phyloP scores from a whole-genome alignment of 2,888 invertebrate genomes.

The Synanthedon vespiformis region DNA sequence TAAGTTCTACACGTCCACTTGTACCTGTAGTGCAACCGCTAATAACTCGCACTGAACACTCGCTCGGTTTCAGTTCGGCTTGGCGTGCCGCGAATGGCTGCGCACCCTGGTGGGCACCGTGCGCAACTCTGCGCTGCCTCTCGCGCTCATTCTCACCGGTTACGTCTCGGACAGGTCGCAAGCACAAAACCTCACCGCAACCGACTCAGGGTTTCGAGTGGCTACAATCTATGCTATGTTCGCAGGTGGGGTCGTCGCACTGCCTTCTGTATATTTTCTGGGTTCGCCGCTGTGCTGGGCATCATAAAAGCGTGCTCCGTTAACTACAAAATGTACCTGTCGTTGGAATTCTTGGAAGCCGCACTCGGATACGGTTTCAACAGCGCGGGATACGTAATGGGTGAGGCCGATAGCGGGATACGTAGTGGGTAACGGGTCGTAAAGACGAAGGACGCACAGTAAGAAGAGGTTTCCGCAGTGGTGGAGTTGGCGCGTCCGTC shows the following conservation, averaged over 20 bases:
- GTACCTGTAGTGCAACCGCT: not conserved
- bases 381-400: slow-evolving; percentile 62
- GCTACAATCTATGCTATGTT: not conserved
- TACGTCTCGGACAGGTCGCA: slow-evolving; percentile 73
- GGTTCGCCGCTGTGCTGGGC: slow-evolving; percentile 59
- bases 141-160: slow-evolving; percentile 77
- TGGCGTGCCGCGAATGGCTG: slow-evolving; percentile 78
- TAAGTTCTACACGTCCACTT: slow-evolving; percentile 9
- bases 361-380: slow-evolving; percentile 69
- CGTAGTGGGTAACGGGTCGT: too few relatives aligned
- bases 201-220: not conserved
- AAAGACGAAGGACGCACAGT: too few relatives aligned
- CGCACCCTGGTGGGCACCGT: slow-evolving; percentile 79
- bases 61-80: slow-evolving; percentile 62
- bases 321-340: slow-evolving; percentile 66
- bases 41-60: not conserved
- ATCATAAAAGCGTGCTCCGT: slow-evolving; percentile 63
- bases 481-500: slow-evolving; percentile 50
- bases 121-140: slow-evolving; percentile 77
- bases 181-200: not conserved
- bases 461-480: slow-evolving; percentile 20
- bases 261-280: slow-evolving; percentile 60
- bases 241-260: slow-evolving; percentile 66
- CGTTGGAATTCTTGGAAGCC: slow-evolving; percentile 71
- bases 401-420: slow-evolving; percentile 22